Evolutionary conservation across 1,140 invertebrate species (phyloP), one percentile per base, ranked within the genome.

Genomic region (Tetramorium parvispinum): DNA sequence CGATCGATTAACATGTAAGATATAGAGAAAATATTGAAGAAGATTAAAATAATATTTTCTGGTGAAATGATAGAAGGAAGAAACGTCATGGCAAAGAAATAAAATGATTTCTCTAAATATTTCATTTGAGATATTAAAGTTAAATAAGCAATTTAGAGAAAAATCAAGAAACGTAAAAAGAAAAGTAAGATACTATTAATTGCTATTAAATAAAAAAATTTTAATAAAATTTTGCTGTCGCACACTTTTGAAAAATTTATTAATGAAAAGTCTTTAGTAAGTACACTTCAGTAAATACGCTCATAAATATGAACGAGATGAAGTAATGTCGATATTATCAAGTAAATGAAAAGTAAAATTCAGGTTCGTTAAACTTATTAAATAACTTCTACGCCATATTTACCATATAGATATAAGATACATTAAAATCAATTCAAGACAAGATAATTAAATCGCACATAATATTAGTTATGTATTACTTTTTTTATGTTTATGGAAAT

Each of bases 161-260:
- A 65, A 65, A 24, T 49, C 18, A n/a, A 40, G 18, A 78, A 37
- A 65, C 32, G n/a, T 1, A 6, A 24, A 16, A 49, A 27, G 18
- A 27, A 32, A 77, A 46, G 27, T 32, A 46, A 88, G 83, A 90
- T 59, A 89, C 65, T 71, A 85, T 85, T 85, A 85, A 85, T 79
- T 77, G 61, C 21, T 65, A 79, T 85, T 78, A 75, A 57, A 43
- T 16, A 43, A 43, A 53, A 53, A 46, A 68, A 55, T 46, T 11
- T 59, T 18, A 49, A n/a, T 63, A 63, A 24, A 27, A 49, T 78
- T 65, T 78, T 59, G 6, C 13, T 63, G 6, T 24, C 3, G 16
- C 13, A 65, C 2, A 32, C 13, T 37, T 79, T 37, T 76, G 73
- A 32, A 43, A 66, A 37, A 65, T 63, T 63, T 77, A 24, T 46